A percentile compares a stretch with the other conserved stretches of the same genome.
These are phyloP conservation scores for Brachionus manjavacas DNA, from an alignment of 1,140 invertebrate species.

Conservation along the genomic window DNA sequence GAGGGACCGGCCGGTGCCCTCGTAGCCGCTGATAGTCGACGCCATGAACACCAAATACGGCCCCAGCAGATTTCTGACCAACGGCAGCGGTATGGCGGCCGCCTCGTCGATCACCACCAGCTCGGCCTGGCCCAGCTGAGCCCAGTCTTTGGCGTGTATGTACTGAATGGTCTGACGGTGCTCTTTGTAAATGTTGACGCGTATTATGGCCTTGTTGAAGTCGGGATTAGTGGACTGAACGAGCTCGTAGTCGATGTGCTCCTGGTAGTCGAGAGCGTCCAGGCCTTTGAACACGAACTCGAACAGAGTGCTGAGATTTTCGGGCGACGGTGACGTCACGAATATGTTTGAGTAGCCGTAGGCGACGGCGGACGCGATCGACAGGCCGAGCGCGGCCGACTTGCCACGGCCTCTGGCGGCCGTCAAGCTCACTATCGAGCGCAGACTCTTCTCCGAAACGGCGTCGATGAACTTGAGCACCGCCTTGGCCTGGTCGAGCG, in stretches of 20 bases:
- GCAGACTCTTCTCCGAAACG: constrained; percentile 82
- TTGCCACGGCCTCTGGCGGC: constrained; percentile 94
- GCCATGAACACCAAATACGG: constrained; percentile 85
- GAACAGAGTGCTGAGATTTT: constrained; percentile 96
- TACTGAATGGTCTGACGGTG: constrained; percentile 98
- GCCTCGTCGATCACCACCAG: constrained; percentile 95
- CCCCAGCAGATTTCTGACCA: constrained; percentile 73
- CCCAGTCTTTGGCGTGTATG: constrained; percentile 84
- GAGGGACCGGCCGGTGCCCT: constrained; percentile 91
- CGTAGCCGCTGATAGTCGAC: constrained; percentile 96
- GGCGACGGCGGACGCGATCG: constrained; percentile 67
- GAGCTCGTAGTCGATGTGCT: constrained; percentile 91
- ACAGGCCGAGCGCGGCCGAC: constrained; percentile 90
- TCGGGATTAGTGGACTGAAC: constrained; percentile 92
- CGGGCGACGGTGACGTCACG: constrained; percentile 92
- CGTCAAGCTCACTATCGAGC: constrained; percentile 86
- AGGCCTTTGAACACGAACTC: constrained; percentile 96
- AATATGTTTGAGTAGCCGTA: constrained; percentile 80
- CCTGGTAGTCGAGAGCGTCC: constrained; percentile 84
- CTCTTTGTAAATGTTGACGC: constrained; percentile 80
- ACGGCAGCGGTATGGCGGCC: constrained; percentile 89
- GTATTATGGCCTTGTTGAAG: constrained; percentile 89
- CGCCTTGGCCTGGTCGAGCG: constrained; percentile 86
- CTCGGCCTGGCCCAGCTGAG: constrained; percentile 74
- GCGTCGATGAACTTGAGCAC: constrained; percentile 89